Conservation (phyloP, 2,797 vertebrate genomes). For the Mus minutoides region DNA sequence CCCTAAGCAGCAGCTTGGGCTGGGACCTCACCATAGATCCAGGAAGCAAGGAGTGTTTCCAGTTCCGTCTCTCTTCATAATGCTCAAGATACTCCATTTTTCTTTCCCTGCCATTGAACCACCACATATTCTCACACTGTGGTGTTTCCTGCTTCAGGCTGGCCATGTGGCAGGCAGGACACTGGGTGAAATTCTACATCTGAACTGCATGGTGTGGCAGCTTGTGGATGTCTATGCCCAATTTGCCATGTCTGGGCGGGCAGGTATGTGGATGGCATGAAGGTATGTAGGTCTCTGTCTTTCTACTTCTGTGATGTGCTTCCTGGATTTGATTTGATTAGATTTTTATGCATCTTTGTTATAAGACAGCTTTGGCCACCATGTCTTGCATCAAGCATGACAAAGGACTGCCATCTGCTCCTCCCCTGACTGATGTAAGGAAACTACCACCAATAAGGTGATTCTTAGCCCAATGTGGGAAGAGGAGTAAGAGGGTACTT, state of each 20-base stretch:
- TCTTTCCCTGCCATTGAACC: neutral
- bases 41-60: neutral
- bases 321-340: neutral
- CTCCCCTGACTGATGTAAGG: neutral
- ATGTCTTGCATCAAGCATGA: neutral
- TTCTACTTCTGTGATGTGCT: neutral
- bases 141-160: neutral
- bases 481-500: neutral
- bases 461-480: neutral
- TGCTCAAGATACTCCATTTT: neutral
- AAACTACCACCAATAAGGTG: neutral
- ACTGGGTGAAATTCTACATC: neutral
- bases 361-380: neutral
- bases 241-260: neutral
- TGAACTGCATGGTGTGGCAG: neutral
- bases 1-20: neutral
- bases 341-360: neutral
- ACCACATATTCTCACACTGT: neutral
- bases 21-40: neutral
- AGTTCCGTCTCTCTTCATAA: neutral
- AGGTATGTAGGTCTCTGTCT: neutral
- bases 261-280: neutral
- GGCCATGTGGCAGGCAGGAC: neutral
- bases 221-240: neutral
- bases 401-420: neutral